phyloP scores from a whole-genome alignment of 2,797 vertebrate genomes.

The Leptatherina wallacei region DNA sequence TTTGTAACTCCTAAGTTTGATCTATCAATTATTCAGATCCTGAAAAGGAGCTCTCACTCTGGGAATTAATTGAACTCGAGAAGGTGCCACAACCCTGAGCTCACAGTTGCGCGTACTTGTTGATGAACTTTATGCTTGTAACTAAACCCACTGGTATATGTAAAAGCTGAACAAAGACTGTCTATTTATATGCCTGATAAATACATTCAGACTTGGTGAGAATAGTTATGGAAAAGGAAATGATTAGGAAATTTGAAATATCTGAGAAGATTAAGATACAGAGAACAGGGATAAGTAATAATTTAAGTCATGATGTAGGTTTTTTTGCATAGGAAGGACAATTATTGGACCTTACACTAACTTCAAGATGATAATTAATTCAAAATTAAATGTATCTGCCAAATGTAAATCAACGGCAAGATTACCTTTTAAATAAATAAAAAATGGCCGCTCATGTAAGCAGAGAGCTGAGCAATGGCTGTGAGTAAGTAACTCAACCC shows the following conservation, averaged over 20 bases:
- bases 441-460: slow-evolving; percentile 21
- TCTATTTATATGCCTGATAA: neutral
- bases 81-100: slow-evolving; percentile 72
- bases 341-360: slow-evolving; percentile 10
- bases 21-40: slow-evolving; percentile 81
- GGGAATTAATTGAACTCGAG: slow-evolving; percentile 73
- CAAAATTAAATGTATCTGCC: too few relatives aligned
- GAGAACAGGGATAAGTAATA: slow-evolving; percentile 1
- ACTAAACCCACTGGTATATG: slow-evolving; percentile 30
- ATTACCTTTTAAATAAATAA: neutral
- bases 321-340: slow-evolving; percentile 7
- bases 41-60: slow-evolving; percentile 76
- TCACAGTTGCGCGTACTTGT: slow-evolving; percentile 62
- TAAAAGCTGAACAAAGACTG: slow-evolving; percentile 46
- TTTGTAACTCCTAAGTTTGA: slow-evolving; percentile 80
- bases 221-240: neutral
- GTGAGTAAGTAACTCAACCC: slow-evolving; percentile 24
- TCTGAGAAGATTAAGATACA: neutral
- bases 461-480: neutral
- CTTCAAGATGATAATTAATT: neutral
- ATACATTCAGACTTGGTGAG: neutral
- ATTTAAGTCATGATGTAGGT: neutral
- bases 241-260: neutral
- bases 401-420: neutral
- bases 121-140: slow-evolving; percentile 50